These are phyloP conservation scores for Cetonia aurata DNA, from an alignment of 2,888 invertebrate genomes.

Conservation along the genomic window DNA sequence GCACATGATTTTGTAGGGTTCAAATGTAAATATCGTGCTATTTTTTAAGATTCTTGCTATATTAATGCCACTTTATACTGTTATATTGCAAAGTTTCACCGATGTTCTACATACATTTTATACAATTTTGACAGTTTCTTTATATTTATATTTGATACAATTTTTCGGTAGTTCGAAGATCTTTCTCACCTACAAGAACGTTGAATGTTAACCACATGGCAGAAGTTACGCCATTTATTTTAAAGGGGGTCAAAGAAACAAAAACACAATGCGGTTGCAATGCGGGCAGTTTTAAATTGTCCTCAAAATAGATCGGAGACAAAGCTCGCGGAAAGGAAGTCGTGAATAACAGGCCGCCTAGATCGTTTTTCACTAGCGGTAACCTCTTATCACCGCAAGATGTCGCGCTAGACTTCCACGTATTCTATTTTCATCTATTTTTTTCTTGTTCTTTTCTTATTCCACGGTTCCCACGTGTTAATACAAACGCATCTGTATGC, in stretches of 20 bases:
- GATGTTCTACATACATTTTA: no score
- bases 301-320: constrained; percentile 32
- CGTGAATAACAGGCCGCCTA: constrained; percentile 13
- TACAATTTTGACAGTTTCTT: no score
- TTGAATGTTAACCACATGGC: constrained; percentile 3
- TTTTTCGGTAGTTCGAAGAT: neutral
- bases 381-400: constrained; percentile 17
- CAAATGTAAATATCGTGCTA: no score
- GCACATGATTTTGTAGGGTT: no score
- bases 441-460: neutral
- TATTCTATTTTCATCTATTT: neutral
- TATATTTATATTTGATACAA: neutral
- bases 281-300: constrained; percentile 35
- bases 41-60: no score
- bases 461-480: neutral
- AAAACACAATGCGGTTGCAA: constrained; percentile 35
- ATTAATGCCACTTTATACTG: no score
- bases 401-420: constrained; percentile 13
- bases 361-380: constrained; percentile 6
- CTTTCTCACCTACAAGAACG: neutral
- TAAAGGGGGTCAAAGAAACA: constrained; percentile 19
- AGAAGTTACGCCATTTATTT: constrained; percentile 6
- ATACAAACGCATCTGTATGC: constrained; percentile 1
- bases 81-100: no score
- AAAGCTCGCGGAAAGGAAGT: constrained; percentile 23